Evolutionary conservation across 2,113 vertebrate species (phyloP).

Genomic region (Cichladusa arquata): DNA sequence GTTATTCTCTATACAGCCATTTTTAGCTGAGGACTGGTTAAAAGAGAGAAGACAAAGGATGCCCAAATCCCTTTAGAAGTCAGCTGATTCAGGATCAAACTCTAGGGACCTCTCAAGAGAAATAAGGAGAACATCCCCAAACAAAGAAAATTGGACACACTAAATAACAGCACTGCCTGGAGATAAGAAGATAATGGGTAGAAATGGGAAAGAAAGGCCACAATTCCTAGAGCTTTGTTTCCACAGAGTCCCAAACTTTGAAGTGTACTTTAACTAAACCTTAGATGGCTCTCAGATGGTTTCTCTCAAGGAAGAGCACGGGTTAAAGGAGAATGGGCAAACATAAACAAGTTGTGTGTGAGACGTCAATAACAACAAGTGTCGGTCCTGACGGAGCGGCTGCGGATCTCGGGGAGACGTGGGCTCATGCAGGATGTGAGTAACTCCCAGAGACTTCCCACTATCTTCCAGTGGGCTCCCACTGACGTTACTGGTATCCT

Average conservation of each 20-base stretch:
- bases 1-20: neutral
- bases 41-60: neutral
- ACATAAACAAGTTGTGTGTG: neutral
- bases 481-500: slow-evolving; percentile 57
- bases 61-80: neutral
- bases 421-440: slow-evolving; percentile 63
- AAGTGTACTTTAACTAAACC: neutral
- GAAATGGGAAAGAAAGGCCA: neutral
- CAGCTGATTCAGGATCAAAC: neutral
- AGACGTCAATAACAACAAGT: slow-evolving; percentile 8
- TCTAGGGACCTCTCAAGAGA: neutral
- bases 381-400: neutral
- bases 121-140: neutral
- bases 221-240: neutral
- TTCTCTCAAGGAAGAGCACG: neutral
- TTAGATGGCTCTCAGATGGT: neutral
- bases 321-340: neutral
- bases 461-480: slow-evolving; percentile 26
- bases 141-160: neutral
- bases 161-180: neutral
- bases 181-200: neutral
- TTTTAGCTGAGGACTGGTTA: neutral
- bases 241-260: neutral
- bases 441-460: slow-evolving; percentile 53
- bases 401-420: slow-evolving; percentile 35